Evolutionary conservation across 2,888 invertebrate species (phyloP).

Genomic region (Automeris io): DNA sequence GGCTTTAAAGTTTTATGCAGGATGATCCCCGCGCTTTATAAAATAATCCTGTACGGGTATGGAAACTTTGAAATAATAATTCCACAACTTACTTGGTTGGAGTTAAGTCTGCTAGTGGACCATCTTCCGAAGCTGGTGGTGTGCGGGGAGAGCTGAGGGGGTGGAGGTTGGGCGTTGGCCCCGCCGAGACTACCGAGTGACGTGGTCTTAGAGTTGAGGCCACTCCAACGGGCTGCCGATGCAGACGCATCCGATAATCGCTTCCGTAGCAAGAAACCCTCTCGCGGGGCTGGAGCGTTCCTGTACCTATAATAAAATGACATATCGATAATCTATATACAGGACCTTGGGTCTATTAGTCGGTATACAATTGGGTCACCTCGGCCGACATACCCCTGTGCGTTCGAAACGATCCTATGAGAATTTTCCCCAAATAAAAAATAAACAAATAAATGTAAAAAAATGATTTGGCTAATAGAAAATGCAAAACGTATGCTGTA

Average conservation of each 20-base stretch:
- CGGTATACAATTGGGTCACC: neutral
- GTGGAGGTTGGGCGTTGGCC: slow-evolving; percentile 76
- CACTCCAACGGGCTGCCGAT: slow-evolving; percentile 77
- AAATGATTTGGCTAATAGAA: no score
- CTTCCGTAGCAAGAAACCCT: slow-evolving; percentile 89
- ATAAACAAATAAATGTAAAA: no score
- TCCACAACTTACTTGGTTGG: slow-evolving; percentile 76
- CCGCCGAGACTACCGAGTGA: slow-evolving; percentile 86
- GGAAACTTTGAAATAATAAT: no score
- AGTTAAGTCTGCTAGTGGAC: slow-evolving; percentile 86
- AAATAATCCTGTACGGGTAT: no score
- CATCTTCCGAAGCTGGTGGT: slow-evolving; percentile 80
- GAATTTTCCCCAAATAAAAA: no score
- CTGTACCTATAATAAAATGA: slow-evolving; percentile 55
- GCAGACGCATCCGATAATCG: slow-evolving; percentile 82
- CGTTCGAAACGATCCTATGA: no score
- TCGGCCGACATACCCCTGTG: no score
- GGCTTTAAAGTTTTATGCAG: no score
- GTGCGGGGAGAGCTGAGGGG: slow-evolving; percentile 66
- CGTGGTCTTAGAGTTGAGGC: slow-evolving; percentile 90
- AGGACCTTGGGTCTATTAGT: neutral
- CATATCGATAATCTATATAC: neutral
- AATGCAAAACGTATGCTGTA: no score
- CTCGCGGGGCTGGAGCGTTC: slow-evolving; percentile 84
- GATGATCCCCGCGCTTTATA: no score